These are phyloP conservation scores for Saxidomus purpurata DNA, from an alignment of 1,140 invertebrate genomes.

Conservation along the genomic window DNA sequence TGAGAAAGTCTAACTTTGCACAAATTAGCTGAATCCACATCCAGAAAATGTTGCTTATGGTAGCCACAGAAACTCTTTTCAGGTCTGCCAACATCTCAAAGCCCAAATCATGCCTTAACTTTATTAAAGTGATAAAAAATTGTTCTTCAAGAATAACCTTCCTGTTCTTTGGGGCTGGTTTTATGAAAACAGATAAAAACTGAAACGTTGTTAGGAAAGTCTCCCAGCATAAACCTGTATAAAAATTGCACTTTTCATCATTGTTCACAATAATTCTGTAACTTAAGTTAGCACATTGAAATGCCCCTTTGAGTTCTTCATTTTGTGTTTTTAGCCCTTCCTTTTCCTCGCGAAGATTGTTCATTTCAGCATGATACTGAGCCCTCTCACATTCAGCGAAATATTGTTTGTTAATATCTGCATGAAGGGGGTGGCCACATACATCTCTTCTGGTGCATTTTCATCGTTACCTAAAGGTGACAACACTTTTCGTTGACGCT, in stretches of 20 bases:
- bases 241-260: slow-evolving; percentile 16
- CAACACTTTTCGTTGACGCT: background rate
- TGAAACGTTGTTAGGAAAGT: no score
- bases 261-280: background rate
- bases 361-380: background rate
- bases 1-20: no score
- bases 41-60: no score
- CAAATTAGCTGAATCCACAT: no score
- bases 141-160: background rate
- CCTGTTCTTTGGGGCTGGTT: no score
- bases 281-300: background rate
- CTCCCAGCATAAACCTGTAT: no score
- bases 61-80: no score
- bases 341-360: slow-evolving; percentile 13
- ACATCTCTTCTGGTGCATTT: background rate
- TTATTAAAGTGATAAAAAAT: no score
- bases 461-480: background rate
- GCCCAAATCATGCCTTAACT: background rate
- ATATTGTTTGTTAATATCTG: background rate
- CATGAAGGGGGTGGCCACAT: background rate
- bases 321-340: background rate
- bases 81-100: background rate
- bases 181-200: no score
- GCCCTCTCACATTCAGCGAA: background rate
- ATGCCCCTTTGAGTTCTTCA: no score